Base-by-base conservation (phyloP, 2,113 vertebrate species). In the Actinemys pallida region DNA sequence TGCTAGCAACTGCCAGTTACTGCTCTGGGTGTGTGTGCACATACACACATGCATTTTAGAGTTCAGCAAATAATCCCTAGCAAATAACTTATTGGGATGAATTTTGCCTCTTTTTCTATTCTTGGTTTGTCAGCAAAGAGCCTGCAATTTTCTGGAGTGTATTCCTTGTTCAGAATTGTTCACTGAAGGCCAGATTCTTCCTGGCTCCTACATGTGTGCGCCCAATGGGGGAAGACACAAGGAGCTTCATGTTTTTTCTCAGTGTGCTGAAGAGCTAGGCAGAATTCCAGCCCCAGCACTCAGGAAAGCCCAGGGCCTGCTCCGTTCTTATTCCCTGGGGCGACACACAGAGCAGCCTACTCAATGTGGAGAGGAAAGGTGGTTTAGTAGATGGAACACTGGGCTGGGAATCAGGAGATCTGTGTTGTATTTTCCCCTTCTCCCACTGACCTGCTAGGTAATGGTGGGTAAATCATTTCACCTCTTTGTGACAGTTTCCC, bases 21-120 rank as follows among this genome's bases (percentile, higher is more conserved):
- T 45, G 85, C 5, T 54, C 35, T 25, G n/a, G 5, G 82, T 2
- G 59, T 3, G 53, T 12, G 65, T n/a, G 11, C 2, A 24, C 16
- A 11, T 5, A 29, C 12, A 11, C 5, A 27, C 57, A 31, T 3
- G 31, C 62, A n/a, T 84, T n/a, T 65, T 2, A 49, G 90, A 79
- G 57, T 76, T 75, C 87, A 94, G 85, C 90, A 94, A 94, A 96
- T 90, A 94, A 95, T 90, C 75, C 91, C 89, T 47, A 0, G 47
- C 50, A 3, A 87, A 92, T 92, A 93, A 94, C 59, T 89, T 65
- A 50, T 50, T 29, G 62, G 91, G 72, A 84, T 83, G 90, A 92
- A 96, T 80, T 91, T 85, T n/a, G 91, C 6, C 85, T 4, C 82
- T 84, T 72, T 47, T 22, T 0, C 84, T 81, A 45, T 4, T 2